A percentile compares a stretch with the other conserved stretches of the same genome.
phyloP scores from a whole-genome alignment of 2,113 vertebrate species.

The Gambusia affinis region DNA sequence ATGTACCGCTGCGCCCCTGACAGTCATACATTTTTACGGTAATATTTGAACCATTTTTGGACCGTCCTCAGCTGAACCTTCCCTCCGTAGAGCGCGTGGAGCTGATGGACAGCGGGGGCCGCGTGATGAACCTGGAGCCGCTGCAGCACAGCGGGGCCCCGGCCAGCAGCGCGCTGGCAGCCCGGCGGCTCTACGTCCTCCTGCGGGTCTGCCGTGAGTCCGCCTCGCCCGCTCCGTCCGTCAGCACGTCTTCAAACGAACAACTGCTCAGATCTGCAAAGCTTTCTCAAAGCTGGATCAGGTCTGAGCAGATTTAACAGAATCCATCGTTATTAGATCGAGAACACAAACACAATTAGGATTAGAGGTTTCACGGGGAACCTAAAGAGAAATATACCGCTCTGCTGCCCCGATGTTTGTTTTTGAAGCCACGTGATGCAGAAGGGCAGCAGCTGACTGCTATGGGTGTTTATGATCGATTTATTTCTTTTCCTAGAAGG shows the following conservation, averaged over 20 bases:
- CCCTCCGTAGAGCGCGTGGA: constrained; percentile 69
- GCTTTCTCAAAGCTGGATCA: not conserved
- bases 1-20: too few relatives aligned
- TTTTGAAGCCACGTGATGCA: not conserved
- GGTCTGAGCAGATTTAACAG: not conserved
- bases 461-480: not conserved
- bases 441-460: not conserved
- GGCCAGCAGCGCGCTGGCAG: constrained; percentile 65
- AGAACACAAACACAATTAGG: not conserved
- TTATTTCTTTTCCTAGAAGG: constrained; percentile 30
- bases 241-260: constrained; percentile 8
- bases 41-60: not conserved
- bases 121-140: constrained; percentile 64
- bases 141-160: constrained; percentile 57
- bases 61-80: not conserved
- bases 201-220: constrained; percentile 72
- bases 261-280: not conserved
- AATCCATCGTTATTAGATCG: not conserved
- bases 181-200: constrained; percentile 72
- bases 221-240: not conserved
- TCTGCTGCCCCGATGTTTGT: not conserved
- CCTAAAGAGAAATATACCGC: not conserved
- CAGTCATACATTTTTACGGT: too few relatives aligned
- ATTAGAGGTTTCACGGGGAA: not conserved
- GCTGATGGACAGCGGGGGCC: constrained; percentile 70